Base-by-base conservation (phyloP, 2,113 vertebrate genomes). In the Cinclus mexicanus region DNA sequence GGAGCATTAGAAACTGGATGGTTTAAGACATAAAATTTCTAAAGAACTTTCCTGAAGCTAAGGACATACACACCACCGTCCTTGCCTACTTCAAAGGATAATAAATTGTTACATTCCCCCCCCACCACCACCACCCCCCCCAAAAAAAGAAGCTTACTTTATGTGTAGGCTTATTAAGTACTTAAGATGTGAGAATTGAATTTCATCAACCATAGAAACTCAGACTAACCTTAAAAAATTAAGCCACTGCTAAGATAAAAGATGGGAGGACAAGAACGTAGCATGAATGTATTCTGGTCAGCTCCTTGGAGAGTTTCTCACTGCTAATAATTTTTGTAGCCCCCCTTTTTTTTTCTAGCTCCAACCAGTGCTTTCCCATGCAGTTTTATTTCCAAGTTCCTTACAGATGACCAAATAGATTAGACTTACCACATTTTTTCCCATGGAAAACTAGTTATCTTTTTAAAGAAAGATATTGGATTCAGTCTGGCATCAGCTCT, bases 401-500 rank as follows among this genome's bases (percentile, higher is more conserved):
- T 83, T 57, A 35, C 33, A 92, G 83, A 83, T 92, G 72, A 83
- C 71, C 63, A 77, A 65, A 70, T 11, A 90, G 79, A 92, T 93
- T 81, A 94, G 59, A 89, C 18, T 41, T 86, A 20, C 94, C 11
- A 39, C 72, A 56, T 77, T 86, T 96, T 96, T 56, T 26, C 50
- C 39, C 0, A 0, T 8, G 37, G 92, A 83, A 91, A 92, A 93
- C 19, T 35, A 76, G 92, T 67, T 90, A 80, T 61, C 82, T 80
- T 83, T 80, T 47, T 35, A 70, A 77, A 70, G 47, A 14, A 80
- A 89, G 55, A 50, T 55, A 76, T 31, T 94, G 92, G 79, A 83
- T 89, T 87, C 76, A 83, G 63, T 50, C 68, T 96, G 83, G 80
- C 91, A 63, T 68, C 42, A 92, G 64, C 52, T 42, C n/a, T 78